These are phyloP conservation scores for Toxostoma redivivum DNA, from an alignment of 2,113 vertebrate genomes.

Conservation along the genomic window DNA sequence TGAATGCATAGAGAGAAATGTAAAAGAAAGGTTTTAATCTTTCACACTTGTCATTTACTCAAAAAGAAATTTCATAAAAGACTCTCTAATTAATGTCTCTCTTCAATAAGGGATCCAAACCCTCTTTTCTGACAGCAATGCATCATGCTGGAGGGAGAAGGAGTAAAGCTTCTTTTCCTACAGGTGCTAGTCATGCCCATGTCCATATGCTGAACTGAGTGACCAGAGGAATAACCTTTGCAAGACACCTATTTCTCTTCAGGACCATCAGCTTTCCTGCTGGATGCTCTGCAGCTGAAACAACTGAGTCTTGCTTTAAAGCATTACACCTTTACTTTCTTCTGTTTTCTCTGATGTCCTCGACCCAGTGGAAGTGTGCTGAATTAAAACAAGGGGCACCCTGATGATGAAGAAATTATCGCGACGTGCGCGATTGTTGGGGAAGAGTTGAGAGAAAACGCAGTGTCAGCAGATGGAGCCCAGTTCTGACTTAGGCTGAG, in stretches of 20 bases:
- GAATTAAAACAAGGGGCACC: neutral
- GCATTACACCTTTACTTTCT: neutral
- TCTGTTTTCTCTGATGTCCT: neutral
- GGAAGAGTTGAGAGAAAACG: neutral
- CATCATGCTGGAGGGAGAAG: neutral
- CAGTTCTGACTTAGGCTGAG: neutral
- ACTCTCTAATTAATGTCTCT: neutral
- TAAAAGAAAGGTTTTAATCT: neutral
- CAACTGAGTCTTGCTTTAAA: neutral
- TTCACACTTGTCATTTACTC: neutral
- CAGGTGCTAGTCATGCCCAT: neutral
- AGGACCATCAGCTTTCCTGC: neutral
- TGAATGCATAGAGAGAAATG: neutral
- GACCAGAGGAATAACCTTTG: neutral
- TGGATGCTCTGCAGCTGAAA: neutral
- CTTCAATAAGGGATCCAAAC: neutral
- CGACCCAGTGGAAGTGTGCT: neutral
- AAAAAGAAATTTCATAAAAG: neutral
- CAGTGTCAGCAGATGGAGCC: neutral
- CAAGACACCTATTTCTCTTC: neutral
- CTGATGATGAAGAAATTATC: rapidly evolving
- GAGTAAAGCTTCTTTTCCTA: neutral
- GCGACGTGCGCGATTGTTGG: rapidly evolving
- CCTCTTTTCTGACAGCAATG: neutral
- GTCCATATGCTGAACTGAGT: neutral